Evolutionary conservation across 1,140 invertebrate genomes (phyloP), one percentile per base, ranked within the genome.

Genomic region (Caenorhabditis remanei): DNA sequence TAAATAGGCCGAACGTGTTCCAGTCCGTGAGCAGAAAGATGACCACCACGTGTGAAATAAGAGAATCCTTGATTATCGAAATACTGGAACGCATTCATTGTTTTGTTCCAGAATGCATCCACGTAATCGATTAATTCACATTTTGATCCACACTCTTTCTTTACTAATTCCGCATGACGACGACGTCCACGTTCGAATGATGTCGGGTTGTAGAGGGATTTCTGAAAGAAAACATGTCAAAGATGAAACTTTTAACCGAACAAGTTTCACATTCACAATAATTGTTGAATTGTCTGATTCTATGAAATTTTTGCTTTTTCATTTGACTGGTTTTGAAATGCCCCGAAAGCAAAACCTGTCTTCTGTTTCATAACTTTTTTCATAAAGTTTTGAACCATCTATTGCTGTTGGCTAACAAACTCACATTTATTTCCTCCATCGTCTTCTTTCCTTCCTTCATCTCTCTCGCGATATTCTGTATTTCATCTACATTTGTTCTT

Each of bases 121-220:
- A 71, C 40, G 16, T 71, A 71, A 46, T 71, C 41, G 41, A 71
- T 71, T 19, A 71, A n/a, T n/a, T 71, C 65, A n/a, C 65, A 71
- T 71, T 71, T 71, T 19, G 65, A 43, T 19, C 19, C 9, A 71
- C 65, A 71, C n/a, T 71, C 65, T 16, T 71, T 71, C 19, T 71
- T 46, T 13, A 71, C 14, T 43, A 71, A 46, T 71, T 71, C 65
- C 0, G 65, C 65, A 46, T 43, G 41, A 43, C 65, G 65, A 71
- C 41, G 65, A 32, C 65, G 40, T 14, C 65, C 65, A 4, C 65
- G 40, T 46, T 71, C 65, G 19, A n/a, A n/a, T n/a, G n/a, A n/a
- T n/a, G n/a, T n/a, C n/a, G n/a, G n/a, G n/a, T n/a, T n/a, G n/a
- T n/a, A n/a, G n/a, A n/a, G n/a, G n/a, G n/a, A n/a, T n/a, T n/a